Evolutionary conservation across 2,113 vertebrate genomes (phyloP).

Genomic region (Serilophus lunatus): DNA sequence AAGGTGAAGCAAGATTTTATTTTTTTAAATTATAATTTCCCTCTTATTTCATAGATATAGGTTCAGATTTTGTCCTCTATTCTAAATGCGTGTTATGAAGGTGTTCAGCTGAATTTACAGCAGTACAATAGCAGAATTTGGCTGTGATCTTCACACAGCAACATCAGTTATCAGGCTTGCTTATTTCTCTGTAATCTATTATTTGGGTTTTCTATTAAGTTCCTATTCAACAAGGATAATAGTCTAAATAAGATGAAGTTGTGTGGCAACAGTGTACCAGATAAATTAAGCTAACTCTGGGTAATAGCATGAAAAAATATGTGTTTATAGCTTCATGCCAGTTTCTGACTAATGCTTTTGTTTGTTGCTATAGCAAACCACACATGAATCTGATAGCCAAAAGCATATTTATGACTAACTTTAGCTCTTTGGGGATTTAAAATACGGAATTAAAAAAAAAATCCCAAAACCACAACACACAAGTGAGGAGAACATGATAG

Average conservation of each 20-base stretch:
- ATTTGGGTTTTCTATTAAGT: not conserved
- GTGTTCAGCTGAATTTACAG: not conserved
- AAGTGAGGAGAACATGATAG: slow-evolving; percentile 48
- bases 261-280: slow-evolving; percentile 45
- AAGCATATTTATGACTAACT: slow-evolving; percentile 61
- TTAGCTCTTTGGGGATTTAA: slow-evolving; percentile 55
- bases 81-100: not conserved
- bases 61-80: not conserved
- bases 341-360: slow-evolving; percentile 71
- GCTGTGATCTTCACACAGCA: not conserved
- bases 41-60: not conserved
- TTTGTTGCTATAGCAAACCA: slow-evolving; percentile 73
- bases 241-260: slow-evolving; percentile 11
- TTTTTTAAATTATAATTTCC: not conserved
- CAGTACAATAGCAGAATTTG: not conserved
- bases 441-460: slow-evolving; percentile 17
- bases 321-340: slow-evolving; percentile 68
- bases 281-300: slow-evolving; percentile 66
- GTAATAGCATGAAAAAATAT: slow-evolving; percentile 57
- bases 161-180: not conserved
- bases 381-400: slow-evolving; percentile 57
- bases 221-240: not conserved
- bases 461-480: not conserved
- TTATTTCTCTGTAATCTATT: not conserved
- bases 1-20: not conserved